Evolutionary conservation across 1,140 invertebrate species (phyloP), one percentile per base, ranked within the genome.

Genomic region (Pissodes strobi): DNA sequence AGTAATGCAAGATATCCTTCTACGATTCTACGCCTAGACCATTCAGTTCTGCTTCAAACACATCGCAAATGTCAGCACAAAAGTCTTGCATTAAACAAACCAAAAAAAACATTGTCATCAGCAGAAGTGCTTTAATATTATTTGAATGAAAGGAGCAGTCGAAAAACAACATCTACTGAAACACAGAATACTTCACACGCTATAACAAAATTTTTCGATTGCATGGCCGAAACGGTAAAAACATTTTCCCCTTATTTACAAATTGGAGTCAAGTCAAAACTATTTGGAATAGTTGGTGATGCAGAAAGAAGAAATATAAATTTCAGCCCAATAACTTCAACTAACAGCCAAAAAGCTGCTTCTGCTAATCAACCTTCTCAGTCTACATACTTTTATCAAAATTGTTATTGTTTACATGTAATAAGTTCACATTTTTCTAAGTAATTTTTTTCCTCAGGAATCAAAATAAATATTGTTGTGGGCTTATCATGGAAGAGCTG

Each of bases 41-140:
- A 6, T 43, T 5, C 39, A 43, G 39, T 43, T 43, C 15, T 43
- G 39, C 15, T 10, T 43, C 39, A 43, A 43, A 43, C 39, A 43
- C 39, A 13, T 43, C 15, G 39, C 39, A 43, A 43, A 43, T 43
- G 13, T 43, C 39, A 43, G 39, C 39, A 43, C 5, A 43, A 43
- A 43, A 17, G 39, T 17, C 39, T 43, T 43, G 13, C 30, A 43
- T 43, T 43, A 43, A 43, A 43, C 9, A 43, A 13, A 13, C 39
- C 9, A 43, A 43, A 43, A 43, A 43, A 17, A n/a, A n/a, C 39
- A 43, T 13, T 12, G 15, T 43, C 39, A n/a, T 12, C 15, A 43
- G 39, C 39, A 17, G 39, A 43, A 43, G 39, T 43, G 9, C 39
- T 43, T 43, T 13, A 43, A 43, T 5, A 43, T 43, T 43, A 43